Base-by-base conservation (phyloP, 2,888 invertebrate species). In the Spatulosminthurus flaviceps region DNA sequence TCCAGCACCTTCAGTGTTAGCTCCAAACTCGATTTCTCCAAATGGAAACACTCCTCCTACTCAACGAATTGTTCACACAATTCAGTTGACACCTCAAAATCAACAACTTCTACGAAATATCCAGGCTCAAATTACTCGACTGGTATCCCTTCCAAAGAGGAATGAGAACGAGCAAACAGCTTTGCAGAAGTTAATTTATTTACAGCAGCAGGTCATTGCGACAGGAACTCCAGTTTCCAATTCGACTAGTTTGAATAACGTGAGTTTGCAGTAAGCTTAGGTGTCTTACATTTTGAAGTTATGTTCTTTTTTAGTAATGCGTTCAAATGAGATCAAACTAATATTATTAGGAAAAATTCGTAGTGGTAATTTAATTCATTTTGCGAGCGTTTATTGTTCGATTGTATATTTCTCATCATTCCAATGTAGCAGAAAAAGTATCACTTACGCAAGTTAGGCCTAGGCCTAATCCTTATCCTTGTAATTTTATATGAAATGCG, bases 81-180 rank as follows among this genome's bases (percentile, higher is more conserved):
- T 93, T 83, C 93, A 93, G 86, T 87, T 93, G 72, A 92, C 92
- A 21, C 91, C 92, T 16, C 92, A 93, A 85, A 93, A 93, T 86
- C 93, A 93, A 86, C 91, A 91, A 86, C 88, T 91, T 9, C 78
- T 85, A 22, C 79, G 84, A 16, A 83, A 84, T 77, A 85, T 85
- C 69, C 85, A 85, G 79, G 64, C 80, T 28, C 85, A 85, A 79
- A 84, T 85, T 70, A 72, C 80, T 64, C 80, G 83, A 80, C 79
- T 85, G 19, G 72, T 83, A 42, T 79, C 84, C n/a, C 66, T 84
- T 11, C 81, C 84, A 7, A 80, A 77, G 64, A 24, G 85, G 60
- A 84, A 81, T 78, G 85, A 85, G 71, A 79, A 77, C 11, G 85
- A 85, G 66, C 83, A 84, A 80, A 80, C 81, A 13, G 85, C 84